These are phyloP conservation scores for Notodonta dromedarius DNA, from an alignment of 2,888 invertebrate species.

Conservation along the genomic window DNA sequence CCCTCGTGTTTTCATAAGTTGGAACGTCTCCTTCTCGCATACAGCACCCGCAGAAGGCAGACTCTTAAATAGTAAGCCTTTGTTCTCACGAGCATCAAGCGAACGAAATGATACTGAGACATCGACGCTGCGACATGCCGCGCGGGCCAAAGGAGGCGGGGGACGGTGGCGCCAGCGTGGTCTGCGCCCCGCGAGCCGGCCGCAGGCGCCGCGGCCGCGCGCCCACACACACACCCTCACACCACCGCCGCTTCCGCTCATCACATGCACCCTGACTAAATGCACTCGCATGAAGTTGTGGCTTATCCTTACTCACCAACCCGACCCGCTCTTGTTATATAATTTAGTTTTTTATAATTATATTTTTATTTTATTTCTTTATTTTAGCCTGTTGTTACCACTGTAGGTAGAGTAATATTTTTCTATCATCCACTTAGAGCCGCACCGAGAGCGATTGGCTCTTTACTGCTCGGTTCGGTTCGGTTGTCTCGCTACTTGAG, in stretches of 20 bases:
- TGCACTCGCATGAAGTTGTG: slow-evolving; percentile 38
- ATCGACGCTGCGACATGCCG: slow-evolving; percentile 74
- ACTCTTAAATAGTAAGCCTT: slow-evolving; percentile 82
- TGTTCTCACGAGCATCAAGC: slow-evolving; percentile 84
- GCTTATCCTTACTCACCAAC: slow-evolving; percentile 15
- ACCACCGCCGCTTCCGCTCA: slow-evolving; percentile 52
- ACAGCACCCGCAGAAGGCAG: slow-evolving; percentile 93
- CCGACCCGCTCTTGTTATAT: slow-evolving; percentile 11
- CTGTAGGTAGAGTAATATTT: slow-evolving; percentile 64
- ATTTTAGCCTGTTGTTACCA: slow-evolving; percentile 14
- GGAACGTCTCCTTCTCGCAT: slow-evolving; percentile 92
- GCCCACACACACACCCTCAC: slow-evolving; percentile 71
- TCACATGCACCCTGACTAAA: slow-evolving; percentile 33
- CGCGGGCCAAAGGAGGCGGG: slow-evolving; percentile 80
- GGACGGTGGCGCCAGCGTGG: slow-evolving; percentile 70
- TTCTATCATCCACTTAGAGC: slow-evolving; percentile 68
- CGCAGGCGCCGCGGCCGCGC: slow-evolving; percentile 49
- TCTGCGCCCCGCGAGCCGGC: slow-evolving; percentile 70
- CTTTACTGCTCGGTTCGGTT: slow-evolving; percentile 49
- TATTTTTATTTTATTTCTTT: background rate
- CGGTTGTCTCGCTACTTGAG: slow-evolving; percentile 51
- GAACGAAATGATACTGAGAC: slow-evolving; percentile 77
- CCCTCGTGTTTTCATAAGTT: slow-evolving; percentile 76
- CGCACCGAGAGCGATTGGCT: slow-evolving; percentile 42
- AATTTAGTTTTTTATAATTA: slow-evolving; percentile 15